Conservation (phyloP, 2,797 vertebrate genomes). For the Alectoris magna region DNA sequence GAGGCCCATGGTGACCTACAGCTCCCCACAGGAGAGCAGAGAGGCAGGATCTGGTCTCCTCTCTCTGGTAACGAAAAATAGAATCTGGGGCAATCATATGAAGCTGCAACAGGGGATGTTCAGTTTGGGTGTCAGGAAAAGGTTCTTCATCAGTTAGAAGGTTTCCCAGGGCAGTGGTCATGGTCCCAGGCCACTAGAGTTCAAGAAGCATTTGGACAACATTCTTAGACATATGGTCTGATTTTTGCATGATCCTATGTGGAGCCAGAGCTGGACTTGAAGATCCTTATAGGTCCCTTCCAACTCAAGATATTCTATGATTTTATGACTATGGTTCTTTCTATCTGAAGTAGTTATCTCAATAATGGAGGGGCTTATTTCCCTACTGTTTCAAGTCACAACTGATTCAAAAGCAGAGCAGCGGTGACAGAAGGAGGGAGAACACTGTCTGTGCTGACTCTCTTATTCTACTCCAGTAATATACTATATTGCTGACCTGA, state of each 20-base stretch:
- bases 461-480: neutral
- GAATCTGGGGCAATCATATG: neutral
- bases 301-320: too few species aligned
- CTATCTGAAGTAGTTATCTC: neutral
- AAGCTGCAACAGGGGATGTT: neutral
- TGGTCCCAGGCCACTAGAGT: neutral
- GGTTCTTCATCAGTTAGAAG: neutral
- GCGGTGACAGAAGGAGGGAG: neutral
- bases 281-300: too few species aligned
- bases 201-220: too few species aligned
- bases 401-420: neutral
- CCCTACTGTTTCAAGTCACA: neutral
- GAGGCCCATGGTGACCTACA: neutral
- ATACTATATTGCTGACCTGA: slow-evolving; percentile 9
- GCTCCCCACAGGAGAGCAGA: neutral
- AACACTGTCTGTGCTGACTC: neutral
- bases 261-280: too few species aligned
- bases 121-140: neutral
- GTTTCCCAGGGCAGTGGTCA: neutral
- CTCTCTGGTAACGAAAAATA: neutral
- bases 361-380: neutral
- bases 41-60: neutral
- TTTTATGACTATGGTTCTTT: too few species aligned
- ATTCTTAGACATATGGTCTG: too few species aligned
- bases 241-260: too few species aligned